These are phyloP conservation scores for Drosophila repletoides DNA, from an alignment of 1,140 invertebrate species.

Conservation along the genomic window DNA sequence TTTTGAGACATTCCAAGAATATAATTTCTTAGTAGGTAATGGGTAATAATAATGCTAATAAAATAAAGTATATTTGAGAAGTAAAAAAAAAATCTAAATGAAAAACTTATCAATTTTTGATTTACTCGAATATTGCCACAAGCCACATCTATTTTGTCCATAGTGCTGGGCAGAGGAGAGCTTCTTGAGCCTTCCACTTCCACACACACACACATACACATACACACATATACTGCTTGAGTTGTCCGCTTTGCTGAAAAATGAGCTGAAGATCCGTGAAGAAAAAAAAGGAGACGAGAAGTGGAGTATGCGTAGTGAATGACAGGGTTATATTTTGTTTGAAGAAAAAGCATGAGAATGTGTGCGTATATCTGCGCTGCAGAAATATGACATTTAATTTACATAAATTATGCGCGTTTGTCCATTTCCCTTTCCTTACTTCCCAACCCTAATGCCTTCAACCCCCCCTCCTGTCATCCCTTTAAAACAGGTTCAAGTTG, in stretches of 20 bases:
- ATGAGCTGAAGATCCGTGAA: slow-evolving; percentile 33
- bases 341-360: neutral
- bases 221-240: slow-evolving; percentile 6
- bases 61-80: too few relatives aligned
- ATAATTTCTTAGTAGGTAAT: too few relatives aligned
- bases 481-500: neutral
- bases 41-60: too few relatives aligned
- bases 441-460: too few relatives aligned
- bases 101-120: too few relatives aligned
- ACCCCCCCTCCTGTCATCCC: neutral
- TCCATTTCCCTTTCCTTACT: neutral
- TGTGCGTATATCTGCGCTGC: slow-evolving; percentile 24
- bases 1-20: too few relatives aligned
- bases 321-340: neutral
- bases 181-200: too few relatives aligned
- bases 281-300: neutral
- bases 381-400: slow-evolving; percentile 54
- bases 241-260: slow-evolving; percentile 54
- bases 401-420: slow-evolving; percentile 43
- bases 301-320: neutral
- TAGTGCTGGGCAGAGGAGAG: too few relatives aligned
- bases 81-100: too few relatives aligned
- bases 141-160: too few relatives aligned
- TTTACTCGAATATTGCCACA: too few relatives aligned
- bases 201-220: neutral